Base-by-base conservation (phyloP, 2,797 vertebrate genomes). In the Sebastes wilsoni region DNA sequence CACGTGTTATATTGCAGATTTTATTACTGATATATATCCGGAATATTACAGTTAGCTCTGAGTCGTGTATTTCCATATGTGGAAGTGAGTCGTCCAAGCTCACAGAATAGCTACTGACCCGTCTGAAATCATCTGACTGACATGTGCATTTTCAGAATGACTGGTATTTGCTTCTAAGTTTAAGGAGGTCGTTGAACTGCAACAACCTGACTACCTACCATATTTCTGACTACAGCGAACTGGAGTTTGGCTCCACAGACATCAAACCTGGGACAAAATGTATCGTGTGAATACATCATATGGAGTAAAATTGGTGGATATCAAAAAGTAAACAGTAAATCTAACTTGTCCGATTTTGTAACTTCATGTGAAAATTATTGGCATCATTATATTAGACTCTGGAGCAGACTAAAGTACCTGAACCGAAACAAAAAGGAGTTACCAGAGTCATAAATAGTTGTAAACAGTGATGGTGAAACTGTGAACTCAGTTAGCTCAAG, bases 401-500 rank as follows among this genome's bases (percentile, higher is more conserved):
- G n/a, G 52, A 9, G 25, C 34, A 13, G 16, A 62, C 11, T 3
- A 27, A 12, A 46, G 56, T 8, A 18, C 13, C 16, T 8, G 14
- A 25, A 28, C 14, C 4, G 4, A 54, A 82, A 34, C 10, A 28
- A 64, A 61, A 62, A 61, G 20, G 25, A 60, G 38, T 10, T 6
- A 6, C 34, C 22, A 49, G 18, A 49, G 59, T 73, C n/a, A 59
- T 55, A 52, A 65, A 36, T 30, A n/a, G 28, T 22, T 2, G 66
- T 12, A 5, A 79, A 22, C 25, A 2, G 20, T 11, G 14, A 69
- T 4, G 2, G 18, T 28, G n/a, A 62, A 71, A 34, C 38, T 55
- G 3, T 55, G 36, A 71, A 42, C 13, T 11, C 18, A 49, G 46
- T 36, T 66, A 78, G 34, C 32, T 76, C n/a, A 23, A 85, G 18